Evolutionary conservation across 2,888 invertebrate genomes (phyloP).

Genomic region (Barypeithes pellucidus): DNA sequence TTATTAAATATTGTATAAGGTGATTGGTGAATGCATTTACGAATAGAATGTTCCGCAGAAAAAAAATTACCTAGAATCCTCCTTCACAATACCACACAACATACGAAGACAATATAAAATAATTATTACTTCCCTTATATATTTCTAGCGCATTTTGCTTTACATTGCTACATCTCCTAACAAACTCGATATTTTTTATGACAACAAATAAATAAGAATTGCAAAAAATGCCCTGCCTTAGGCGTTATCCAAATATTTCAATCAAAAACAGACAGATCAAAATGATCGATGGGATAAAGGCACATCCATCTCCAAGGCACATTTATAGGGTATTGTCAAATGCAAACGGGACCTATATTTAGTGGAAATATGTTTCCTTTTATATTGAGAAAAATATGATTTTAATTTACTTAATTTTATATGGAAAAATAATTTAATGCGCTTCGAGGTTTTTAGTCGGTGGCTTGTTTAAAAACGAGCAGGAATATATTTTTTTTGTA

Average conservation of each 20-base stretch:
- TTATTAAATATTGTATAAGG: too few relatives aligned
- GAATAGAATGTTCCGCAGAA: too few relatives aligned
- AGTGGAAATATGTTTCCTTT: constrained; percentile 8
- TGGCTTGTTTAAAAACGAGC: too few relatives aligned
- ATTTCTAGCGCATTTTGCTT: too few relatives aligned
- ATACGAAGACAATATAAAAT: too few relatives aligned
- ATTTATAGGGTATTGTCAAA: constrained; percentile 65
- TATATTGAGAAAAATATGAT: neutral
- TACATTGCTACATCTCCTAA: neutral
- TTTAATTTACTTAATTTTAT: neutral
- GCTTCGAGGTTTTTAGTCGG: too few relatives aligned
- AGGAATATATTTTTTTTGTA: too few relatives aligned
- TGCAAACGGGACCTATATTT: constrained; percentile 56
- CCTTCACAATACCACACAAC: too few relatives aligned
- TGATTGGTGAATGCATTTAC: too few relatives aligned
- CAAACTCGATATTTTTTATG: constrained; percentile 13
- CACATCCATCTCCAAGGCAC: constrained; percentile 66
- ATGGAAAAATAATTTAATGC: too few relatives aligned
- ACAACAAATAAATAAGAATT: constrained; percentile 55
- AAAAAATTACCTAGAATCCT: too few relatives aligned
- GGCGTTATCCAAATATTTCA: constrained; percentile 57
- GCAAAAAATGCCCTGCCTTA: constrained; percentile 54
- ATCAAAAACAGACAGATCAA: constrained; percentile 66
- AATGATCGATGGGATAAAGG: constrained; percentile 67
- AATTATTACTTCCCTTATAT: too few relatives aligned